A percentile compares a stretch with the other conserved stretches of the same genome.
Evolutionary conservation across 2,888 invertebrate genomes (phyloP).

Genomic region (Conomelus anceps): DNA sequence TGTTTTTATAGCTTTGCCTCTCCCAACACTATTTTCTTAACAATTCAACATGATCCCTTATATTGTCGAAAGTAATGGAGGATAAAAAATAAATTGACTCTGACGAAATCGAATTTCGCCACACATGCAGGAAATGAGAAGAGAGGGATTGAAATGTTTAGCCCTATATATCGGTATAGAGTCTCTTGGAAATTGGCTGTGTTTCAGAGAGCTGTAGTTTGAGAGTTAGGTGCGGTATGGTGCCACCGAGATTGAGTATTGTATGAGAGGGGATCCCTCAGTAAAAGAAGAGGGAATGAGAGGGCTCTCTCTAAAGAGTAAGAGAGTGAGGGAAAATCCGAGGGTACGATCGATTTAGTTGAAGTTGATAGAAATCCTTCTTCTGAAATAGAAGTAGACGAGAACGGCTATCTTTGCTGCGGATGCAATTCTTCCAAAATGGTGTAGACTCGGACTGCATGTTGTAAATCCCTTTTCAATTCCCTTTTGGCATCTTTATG

Average conservation of each 20-base stretch:
- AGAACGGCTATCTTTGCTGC: not conserved
- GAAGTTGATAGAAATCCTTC: not conserved
- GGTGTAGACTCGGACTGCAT: constrained; percentile 1
- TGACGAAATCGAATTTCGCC: not conserved
- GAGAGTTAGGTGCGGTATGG: too few species aligned
- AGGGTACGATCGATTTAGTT: not conserved
- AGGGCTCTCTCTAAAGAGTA: not conserved
- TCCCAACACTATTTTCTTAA: not conserved
- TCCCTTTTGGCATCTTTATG: constrained; percentile 13
- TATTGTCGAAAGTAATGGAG: not conserved
- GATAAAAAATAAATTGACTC: not conserved
- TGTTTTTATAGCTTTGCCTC: not conserved
- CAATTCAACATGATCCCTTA: not conserved
- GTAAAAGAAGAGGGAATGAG: not conserved
- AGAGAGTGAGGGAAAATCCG: not conserved
- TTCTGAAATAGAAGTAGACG: not conserved
- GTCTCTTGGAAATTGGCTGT: not conserved
- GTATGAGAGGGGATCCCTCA: not conserved
- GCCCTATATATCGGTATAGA: not conserved
- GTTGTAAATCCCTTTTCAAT: constrained; percentile 12
- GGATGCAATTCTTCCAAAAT: constrained; percentile 9
- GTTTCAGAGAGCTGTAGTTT: not conserved
- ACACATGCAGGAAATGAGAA: not conserved
- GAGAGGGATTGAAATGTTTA: not conserved
- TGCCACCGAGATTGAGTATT: not conserved